Evolutionary conservation across 2,113 vertebrate species (phyloP), one percentile per base, ranked within the genome.

Genomic region (Tupaia chinensis): DNA sequence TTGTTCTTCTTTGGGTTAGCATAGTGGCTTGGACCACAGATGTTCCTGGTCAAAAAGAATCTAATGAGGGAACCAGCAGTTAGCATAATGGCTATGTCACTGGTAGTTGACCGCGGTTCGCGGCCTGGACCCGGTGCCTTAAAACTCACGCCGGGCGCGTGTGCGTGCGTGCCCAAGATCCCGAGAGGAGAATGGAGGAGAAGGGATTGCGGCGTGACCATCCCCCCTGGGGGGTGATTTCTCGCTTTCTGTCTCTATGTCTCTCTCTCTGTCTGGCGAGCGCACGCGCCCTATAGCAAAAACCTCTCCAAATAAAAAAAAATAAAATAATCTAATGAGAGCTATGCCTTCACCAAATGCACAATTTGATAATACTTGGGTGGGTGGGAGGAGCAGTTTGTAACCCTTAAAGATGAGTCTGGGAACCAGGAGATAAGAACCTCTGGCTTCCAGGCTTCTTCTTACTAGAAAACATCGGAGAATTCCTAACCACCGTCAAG

Each of bases 1-100:
- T 17, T 65, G 8, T 44, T 68, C 16, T 54, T 93, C 32, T 89
- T 58, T 65, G 69, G 56, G n/a, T 58, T 87, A 86, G 72, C 88
- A 66, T 1, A 34, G 85, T 65, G 34, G 73, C 60, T 65, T 91
- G 34, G 78, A 87, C 73, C 70, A 86, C 29, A 74, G 69, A 91
- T 7, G 44, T 87, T 84, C 53, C 25, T 79, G 27, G 70, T 76
- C 56, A 91, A 68, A 87, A 93, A 87, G 15, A 84, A 81, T 84
- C 74, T 74, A 74, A 78, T 66, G 54, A 82, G 27, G 32, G 32
- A 32, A 32, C 32, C 32, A 32, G 32, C 32, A 32, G 32, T 32
- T 32, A 32, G 32, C 32, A 32, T 32, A 32, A 32, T 32, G 32
- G 32, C 32, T 32, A 32, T 32, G 32, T 32, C 32, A 32, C 32